Evolutionary conservation across 2,888 invertebrate species (phyloP).

Genomic region (Pachydiplax longipennis): DNA sequence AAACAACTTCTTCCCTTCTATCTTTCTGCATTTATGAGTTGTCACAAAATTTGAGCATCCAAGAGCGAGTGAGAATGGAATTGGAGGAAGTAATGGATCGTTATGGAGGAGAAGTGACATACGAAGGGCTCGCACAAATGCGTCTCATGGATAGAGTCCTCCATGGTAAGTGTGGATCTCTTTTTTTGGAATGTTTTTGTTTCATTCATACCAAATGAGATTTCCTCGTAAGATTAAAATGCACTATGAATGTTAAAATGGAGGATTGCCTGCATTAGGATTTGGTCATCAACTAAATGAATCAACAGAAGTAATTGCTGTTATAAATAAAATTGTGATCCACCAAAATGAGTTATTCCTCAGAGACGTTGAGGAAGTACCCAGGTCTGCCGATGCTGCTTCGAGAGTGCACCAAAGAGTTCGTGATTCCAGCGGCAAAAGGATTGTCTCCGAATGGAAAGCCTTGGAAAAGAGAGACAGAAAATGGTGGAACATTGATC

Average conservation of each 20-base stretch:
- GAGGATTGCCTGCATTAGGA: no score
- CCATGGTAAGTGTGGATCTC: constrained; percentile 49
- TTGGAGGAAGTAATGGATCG: constrained; percentile 51
- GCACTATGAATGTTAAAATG: no score
- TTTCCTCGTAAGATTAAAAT: no score
- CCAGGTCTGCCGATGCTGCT: constrained; percentile 57
- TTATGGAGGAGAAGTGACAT: constrained; percentile 51
- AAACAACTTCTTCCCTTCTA: constrained; percentile 54
- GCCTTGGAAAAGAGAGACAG: background rate
- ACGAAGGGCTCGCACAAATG: constrained; percentile 53
- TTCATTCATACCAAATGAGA: no score
- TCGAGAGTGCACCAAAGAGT: constrained; percentile 57
- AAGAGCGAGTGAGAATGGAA: constrained; percentile 53
- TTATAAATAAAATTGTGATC: no score
- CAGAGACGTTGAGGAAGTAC: constrained; percentile 58
- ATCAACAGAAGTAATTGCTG: no score
- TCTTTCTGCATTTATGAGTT: constrained; percentile 53
- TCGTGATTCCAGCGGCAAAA: constrained; percentile 50
- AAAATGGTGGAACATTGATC: background rate
- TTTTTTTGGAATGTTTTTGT: no score
- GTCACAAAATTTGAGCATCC: constrained; percentile 53
- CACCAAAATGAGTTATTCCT: background rate
- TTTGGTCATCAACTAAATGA: no score
- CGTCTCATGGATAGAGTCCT: constrained; percentile 54
- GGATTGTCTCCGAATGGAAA: background rate